phyloP scores from a whole-genome alignment of 2,888 invertebrate species.

The Thecocarcelia acutangulata region DNA sequence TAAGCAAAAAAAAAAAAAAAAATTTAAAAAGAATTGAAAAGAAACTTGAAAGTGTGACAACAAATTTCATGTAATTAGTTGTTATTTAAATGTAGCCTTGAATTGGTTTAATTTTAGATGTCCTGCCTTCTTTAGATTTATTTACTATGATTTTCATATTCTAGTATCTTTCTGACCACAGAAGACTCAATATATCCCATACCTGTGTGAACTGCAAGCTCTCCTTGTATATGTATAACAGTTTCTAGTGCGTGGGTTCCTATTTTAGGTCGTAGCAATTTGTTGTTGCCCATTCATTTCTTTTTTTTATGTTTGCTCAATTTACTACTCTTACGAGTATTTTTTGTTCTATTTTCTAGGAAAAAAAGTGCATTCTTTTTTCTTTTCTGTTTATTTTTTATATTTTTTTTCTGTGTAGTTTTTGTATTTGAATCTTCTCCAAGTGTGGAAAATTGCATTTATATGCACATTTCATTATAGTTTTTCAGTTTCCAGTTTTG shows the following conservation, averaged over 20 bases:
- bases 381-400: too few relatives aligned
- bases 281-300: slow-evolving; percentile 20
- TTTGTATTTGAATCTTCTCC: slow-evolving; percentile 56
- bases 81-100: too few relatives aligned
- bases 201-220: slow-evolving; percentile 5
- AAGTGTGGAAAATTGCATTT: slow-evolving; percentile 77
- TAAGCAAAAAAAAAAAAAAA: too few relatives aligned
- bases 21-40: too few relatives aligned
- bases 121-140: background rate
- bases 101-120: too few relatives aligned
- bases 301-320: background rate
- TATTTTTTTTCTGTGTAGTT: too few relatives aligned
- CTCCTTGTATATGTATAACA: slow-evolving; percentile 2
- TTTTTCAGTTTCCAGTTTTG: slow-evolving; percentile 44
- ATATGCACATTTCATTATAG: slow-evolving; percentile 78
- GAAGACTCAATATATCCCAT: too few relatives aligned
- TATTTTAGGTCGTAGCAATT: slow-evolving; percentile 41
- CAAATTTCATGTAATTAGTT: too few relatives aligned
- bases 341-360: background rate
- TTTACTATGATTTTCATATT: too few relatives aligned
- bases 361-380: slow-evolving; percentile 55
- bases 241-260: slow-evolving; percentile 53
- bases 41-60: too few relatives aligned
- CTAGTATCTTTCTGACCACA: too few relatives aligned
- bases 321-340: background rate